phyloP scores from a whole-genome alignment of 2,113 vertebrate genomes.

The Laterallus jamaicensis region DNA sequence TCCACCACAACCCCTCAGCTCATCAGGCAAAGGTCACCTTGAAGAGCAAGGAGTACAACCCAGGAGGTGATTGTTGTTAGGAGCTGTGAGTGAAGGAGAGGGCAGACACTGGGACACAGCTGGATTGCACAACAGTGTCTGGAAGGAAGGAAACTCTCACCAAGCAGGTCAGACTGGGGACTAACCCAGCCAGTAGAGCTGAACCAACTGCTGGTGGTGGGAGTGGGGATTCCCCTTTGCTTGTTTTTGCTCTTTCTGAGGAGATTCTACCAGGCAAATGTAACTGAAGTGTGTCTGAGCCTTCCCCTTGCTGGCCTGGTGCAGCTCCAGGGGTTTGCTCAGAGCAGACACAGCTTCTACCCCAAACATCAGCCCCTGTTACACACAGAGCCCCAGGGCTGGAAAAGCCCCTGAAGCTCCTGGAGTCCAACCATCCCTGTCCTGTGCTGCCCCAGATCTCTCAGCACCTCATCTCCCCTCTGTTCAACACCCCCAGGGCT shows the following conservation, averaged over 20 bases:
- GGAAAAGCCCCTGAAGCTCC: no score
- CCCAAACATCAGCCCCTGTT: not conserved
- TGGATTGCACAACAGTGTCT: not conserved
- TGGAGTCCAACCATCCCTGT: no score
- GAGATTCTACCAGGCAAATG: not conserved
- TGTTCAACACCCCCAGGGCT: no score
- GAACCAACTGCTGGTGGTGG: no score
- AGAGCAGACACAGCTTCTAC: not conserved
- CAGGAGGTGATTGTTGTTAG: not conserved
- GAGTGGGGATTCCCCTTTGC: not conserved
- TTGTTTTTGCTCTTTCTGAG: not conserved
- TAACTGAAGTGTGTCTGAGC: fast-evolving
- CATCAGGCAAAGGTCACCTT: not conserved
- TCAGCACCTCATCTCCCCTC: no score
- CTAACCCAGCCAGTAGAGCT: not conserved
- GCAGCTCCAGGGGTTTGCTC: not conserved
- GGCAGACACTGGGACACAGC: fast-evolving
- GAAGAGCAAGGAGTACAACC: not conserved
- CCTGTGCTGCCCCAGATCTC: no score
- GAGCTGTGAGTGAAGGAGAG: not conserved
- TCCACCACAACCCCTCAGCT: not conserved
- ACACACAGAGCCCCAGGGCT: no score
- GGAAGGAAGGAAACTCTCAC: not conserved
- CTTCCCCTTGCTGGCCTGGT: not conserved
- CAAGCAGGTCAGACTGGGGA: not conserved